These are phyloP conservation scores for Schizopygopsis pylzovi DNA, from an alignment of 2,797 vertebrate species.

Conservation along the genomic window DNA sequence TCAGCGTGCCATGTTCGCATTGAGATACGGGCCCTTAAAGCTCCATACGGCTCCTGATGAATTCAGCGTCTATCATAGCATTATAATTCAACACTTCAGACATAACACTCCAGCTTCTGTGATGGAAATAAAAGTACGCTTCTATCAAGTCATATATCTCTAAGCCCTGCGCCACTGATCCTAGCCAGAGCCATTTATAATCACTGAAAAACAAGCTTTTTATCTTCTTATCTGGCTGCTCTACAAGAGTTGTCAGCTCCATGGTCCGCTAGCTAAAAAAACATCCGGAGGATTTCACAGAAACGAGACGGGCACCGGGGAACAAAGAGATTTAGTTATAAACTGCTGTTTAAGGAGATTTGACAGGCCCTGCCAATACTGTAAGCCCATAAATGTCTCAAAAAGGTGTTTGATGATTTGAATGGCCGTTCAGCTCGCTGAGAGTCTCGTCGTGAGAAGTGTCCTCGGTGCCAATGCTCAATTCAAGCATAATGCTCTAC, in stretches of 20 bases:
- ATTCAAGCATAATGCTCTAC: not conserved
- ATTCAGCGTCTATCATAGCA: conserved; percentile 28
- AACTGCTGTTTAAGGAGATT: conserved; percentile 45
- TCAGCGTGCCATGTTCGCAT: not conserved
- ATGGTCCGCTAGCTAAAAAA: conserved; percentile 46
- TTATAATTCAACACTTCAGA: conserved; percentile 30
- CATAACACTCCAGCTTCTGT: conserved; percentile 44
- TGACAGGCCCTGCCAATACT: conserved; percentile 44
- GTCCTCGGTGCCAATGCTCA: not conserved
- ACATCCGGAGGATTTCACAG: conserved; percentile 36
- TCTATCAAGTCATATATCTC: conserved; percentile 46
- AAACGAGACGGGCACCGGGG: conserved; percentile 15
- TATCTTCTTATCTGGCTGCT: conserved; percentile 56
- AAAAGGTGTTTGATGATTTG: conserved; percentile 45
- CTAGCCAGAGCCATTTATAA: conserved; percentile 49
- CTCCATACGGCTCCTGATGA: not conserved
- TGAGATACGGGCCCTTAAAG: conserved; percentile 1
- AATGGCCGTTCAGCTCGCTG: not conserved
- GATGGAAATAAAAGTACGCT: conserved; percentile 51
- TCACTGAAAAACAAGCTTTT: conserved; percentile 52
- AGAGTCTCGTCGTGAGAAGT: not conserved
- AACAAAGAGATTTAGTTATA: conserved; percentile 49
- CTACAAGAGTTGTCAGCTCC: conserved; percentile 44
- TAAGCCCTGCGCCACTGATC: conserved; percentile 38
- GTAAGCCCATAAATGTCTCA: conserved; percentile 37